phyloP scores from a whole-genome alignment of 2,113 vertebrate species.

The Pterocles gutturalis region DNA sequence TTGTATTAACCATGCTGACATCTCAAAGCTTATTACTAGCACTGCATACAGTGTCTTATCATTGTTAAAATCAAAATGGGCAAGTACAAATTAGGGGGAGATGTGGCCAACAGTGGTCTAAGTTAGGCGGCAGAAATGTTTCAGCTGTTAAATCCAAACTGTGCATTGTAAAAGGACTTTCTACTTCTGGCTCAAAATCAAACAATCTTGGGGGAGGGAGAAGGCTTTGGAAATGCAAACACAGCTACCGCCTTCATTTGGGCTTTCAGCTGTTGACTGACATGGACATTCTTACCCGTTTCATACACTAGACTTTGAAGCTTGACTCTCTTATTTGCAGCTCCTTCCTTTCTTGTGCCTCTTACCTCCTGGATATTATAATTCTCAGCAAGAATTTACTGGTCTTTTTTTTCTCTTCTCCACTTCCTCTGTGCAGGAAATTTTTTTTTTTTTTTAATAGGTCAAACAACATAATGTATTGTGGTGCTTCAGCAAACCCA shows the following conservation, averaged over 20 bases:
- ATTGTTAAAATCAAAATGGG: background rate
- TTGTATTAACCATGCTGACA: background rate
- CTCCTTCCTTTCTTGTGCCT: background rate
- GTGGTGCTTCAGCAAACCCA: constrained; percentile 21
- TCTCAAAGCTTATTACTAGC: background rate
- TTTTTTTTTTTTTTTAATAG: background rate
- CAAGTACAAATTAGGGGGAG: background rate
- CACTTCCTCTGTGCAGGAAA: background rate
- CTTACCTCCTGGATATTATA: background rate
- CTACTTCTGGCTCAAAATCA: background rate
- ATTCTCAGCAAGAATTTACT: background rate
- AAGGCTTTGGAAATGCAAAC: background rate
- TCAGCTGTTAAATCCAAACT: background rate
- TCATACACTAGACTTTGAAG: background rate
- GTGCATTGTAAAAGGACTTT: background rate
- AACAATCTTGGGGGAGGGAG: background rate
- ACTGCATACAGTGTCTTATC: background rate
- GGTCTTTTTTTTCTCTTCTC: background rate
- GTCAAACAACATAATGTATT: constrained; percentile 1
- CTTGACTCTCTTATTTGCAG: background rate
- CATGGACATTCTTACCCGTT: background rate
- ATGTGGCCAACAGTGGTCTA: background rate
- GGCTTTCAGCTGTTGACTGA: background rate
- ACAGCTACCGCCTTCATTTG: background rate
- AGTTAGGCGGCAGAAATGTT: background rate